Evolutionary conservation across 2,797 vertebrate species (phyloP).

Genomic region (Hydrocynus forskahlii): DNA sequence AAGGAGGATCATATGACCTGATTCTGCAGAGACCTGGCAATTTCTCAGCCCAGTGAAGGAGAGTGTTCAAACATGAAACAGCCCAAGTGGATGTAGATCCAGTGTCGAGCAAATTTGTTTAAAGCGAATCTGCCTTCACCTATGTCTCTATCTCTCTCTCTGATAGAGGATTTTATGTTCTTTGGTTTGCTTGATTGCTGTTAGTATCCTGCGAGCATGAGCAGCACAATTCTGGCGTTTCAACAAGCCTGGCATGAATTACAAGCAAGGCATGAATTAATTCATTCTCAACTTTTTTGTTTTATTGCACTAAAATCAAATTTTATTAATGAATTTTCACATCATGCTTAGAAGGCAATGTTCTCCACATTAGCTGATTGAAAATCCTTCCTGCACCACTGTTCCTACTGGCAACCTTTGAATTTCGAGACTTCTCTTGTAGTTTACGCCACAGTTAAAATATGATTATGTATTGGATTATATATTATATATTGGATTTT

Average conservation of each 20-base stretch:
- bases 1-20: constrained; percentile 56
- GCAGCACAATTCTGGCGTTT: background rate
- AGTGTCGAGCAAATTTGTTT: constrained; percentile 41
- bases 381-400: background rate
- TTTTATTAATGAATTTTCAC: background rate
- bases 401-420: background rate
- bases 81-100: constrained; percentile 24
- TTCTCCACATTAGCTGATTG: background rate
- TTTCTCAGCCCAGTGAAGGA: constrained; percentile 55
- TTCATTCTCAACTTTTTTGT: background rate
- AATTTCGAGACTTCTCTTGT: background rate
- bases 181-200: constrained; percentile 24
- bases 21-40: constrained; percentile 57
- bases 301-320: background rate
- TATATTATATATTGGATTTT: background rate
- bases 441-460: background rate
- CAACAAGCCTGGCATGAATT: background rate
- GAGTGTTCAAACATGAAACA: constrained; percentile 50
- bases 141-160: constrained; percentile 6
- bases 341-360: background rate
- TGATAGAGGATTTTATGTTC: constrained; percentile 16
- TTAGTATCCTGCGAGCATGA: background rate
- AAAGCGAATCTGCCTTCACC: constrained; percentile 35
- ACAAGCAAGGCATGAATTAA: background rate
- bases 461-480: background rate